phyloP scores from a whole-genome alignment of 1,140 invertebrate genomes.

The Melipona quadrifasciata region DNA sequence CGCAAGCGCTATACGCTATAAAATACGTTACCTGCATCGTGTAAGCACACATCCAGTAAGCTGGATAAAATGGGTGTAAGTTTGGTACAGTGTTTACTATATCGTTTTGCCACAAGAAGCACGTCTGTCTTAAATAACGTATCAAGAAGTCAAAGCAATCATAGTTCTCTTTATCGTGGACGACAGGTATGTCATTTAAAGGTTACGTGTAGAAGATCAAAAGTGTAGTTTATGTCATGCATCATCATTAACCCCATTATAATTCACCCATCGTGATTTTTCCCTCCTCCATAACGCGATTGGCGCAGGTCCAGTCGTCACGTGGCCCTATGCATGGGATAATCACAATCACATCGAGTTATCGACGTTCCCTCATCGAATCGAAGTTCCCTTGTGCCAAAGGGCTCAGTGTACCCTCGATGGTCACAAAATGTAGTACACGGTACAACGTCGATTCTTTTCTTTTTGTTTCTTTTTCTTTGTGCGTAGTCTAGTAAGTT shows the following conservation, averaged over 20 bases:
- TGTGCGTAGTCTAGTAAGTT: neutral
- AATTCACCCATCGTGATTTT: conserved; percentile 16
- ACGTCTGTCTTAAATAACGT: neutral
- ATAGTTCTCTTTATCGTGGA: neutral
- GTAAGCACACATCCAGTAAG: conserved; percentile 27
- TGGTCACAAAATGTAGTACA: conserved; percentile 2
- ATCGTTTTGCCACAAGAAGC: conserved; percentile 25
- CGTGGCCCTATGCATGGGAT: conserved; percentile 29
- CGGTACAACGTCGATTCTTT: neutral
- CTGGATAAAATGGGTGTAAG: conserved; percentile 54
- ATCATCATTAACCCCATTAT: neutral
- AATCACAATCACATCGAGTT: conserved; percentile 31
- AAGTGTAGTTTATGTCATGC: too few relatives aligned
- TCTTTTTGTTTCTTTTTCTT: neutral
- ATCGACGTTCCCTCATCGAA: conserved; percentile 48
- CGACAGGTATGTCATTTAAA: conserved; percentile 46
- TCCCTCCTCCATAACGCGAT: conserved; percentile 11
- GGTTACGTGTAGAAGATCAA: neutral
- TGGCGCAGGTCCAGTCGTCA: conserved; percentile 47
- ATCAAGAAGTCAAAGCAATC: neutral
- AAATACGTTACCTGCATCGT: conserved; percentile 21
- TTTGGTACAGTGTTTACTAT: conserved; percentile 51
- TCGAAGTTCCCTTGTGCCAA: neutral
- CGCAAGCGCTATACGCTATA: conserved; percentile 46
- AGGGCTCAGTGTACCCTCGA: conserved; percentile 1